These are phyloP conservation scores for Drosophila subsilvestris DNA, from an alignment of 2,888 invertebrate genomes.

Conservation along the genomic window DNA sequence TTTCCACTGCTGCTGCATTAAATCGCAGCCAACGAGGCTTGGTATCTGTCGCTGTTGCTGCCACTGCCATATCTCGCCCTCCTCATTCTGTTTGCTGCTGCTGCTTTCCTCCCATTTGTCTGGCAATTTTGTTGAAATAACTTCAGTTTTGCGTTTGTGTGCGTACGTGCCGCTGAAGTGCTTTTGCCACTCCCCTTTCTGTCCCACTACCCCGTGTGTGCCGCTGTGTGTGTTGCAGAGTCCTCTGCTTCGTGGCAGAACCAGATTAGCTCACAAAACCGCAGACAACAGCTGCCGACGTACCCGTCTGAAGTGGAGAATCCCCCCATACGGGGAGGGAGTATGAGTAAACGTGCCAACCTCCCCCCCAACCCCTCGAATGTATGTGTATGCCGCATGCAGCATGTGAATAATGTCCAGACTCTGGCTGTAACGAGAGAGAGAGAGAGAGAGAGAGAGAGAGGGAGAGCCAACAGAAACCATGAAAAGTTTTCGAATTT, in stretches of 20 bases:
- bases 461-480: not conserved
- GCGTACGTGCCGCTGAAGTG: slow-evolving; percentile 79
- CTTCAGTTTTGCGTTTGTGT: slow-evolving; percentile 77
- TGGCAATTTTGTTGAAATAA: slow-evolving; percentile 80
- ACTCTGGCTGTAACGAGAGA: not conserved
- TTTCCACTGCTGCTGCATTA: slow-evolving; percentile 71
- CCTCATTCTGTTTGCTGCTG: not conserved
- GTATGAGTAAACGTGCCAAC: not conserved
- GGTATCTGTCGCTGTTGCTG: slow-evolving; percentile 46
- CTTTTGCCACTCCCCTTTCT: slow-evolving; percentile 15
- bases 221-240: slow-evolving; percentile 7
- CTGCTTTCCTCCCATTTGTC: slow-evolving; percentile 63
- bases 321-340: not conserved
- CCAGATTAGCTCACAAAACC: slow-evolving; percentile 78
- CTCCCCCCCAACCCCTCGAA: not conserved
- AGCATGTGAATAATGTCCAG: slow-evolving; percentile 77
- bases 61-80: not conserved
- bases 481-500: slow-evolving; percentile 22
- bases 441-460: not conserved
- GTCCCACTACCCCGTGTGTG: not conserved
- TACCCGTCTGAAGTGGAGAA: slow-evolving; percentile 40
- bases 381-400: slow-evolving; percentile 53
- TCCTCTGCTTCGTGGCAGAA: slow-evolving; percentile 38
- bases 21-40: slow-evolving; percentile 71
- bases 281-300: slow-evolving; percentile 77